A percentile compares a stretch with the other conserved stretches of the same genome.
These are phyloP conservation scores for Pogonomyrmex californicus DNA, from an alignment of 1,140 invertebrate genomes.

Conservation along the genomic window DNA sequence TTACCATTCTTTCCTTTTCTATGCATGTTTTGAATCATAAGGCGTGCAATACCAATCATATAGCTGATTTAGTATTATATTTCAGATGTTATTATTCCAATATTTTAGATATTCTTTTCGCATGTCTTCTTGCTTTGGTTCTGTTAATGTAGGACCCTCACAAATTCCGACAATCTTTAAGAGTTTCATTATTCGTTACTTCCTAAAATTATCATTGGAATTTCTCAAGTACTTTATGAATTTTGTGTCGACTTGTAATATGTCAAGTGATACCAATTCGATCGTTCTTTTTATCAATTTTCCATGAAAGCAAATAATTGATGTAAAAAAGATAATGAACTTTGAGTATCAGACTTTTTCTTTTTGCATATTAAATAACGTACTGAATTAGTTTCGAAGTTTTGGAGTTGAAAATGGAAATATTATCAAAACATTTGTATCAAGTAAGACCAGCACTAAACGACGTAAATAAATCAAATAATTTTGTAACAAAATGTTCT, in stretches of 20 bases:
- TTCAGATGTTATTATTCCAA: conserved; percentile 88
- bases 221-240: conserved; percentile 94
- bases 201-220: conserved; percentile 94
- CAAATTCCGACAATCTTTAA: conserved; percentile 94
- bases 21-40: conserved; percentile 48
- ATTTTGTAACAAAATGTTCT: conserved; percentile 98
- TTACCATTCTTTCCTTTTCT: background rate
- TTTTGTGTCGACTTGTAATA: conserved; percentile 89
- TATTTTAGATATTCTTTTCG: conserved; percentile 91
- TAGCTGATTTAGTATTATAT: conserved; percentile 63
- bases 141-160: conserved; percentile 91
- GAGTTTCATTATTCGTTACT: conserved; percentile 92
- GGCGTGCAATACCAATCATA: conserved; percentile 77
- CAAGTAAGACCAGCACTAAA: conserved; percentile 97
- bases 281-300: conserved; percentile 79
- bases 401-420: conserved; percentile 98
- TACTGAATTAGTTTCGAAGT: conserved; percentile 98
- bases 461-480: conserved; percentile 98
- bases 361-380: conserved; percentile 97
- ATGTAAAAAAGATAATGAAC: conserved; percentile 91
- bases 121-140: conserved; percentile 91
- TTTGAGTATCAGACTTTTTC: conserved; percentile 88
- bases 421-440: conserved; percentile 95
- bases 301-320: conserved; percentile 88
- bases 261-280: conserved; percentile 91